Percentiles rank a stretch among this genome's conserved stretches.
These are phyloP conservation scores for Peribatodes rhomboidaria DNA, from an alignment of 2,888 invertebrate species.

Conservation along the genomic window DNA sequence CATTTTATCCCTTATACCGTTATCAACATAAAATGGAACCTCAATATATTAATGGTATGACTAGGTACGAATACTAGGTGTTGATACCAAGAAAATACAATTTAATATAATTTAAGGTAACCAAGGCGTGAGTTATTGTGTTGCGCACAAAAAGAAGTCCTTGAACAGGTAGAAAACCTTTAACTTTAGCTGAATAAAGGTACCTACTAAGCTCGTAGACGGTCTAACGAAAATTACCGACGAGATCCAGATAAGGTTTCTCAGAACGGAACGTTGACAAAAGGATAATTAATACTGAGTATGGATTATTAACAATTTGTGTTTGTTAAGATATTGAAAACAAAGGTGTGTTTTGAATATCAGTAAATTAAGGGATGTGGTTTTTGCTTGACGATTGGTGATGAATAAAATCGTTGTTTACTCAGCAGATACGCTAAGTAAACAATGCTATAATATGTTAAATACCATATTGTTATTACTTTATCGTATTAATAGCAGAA, in stretches of 20 bases:
- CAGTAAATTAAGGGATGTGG: too few relatives aligned
- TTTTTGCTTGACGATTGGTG: too few relatives aligned
- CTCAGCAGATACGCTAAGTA: too few relatives aligned
- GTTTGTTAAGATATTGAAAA: too few relatives aligned
- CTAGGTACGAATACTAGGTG: neutral
- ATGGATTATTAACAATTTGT: too few relatives aligned
- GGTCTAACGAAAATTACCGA: slow-evolving; percentile 31
- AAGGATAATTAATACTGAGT: slow-evolving; percentile 3
- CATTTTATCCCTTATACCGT: neutral
- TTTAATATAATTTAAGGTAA: slow-evolving; percentile 18
- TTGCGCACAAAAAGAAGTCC: slow-evolving; percentile 38
- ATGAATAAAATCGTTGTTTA: too few relatives aligned
- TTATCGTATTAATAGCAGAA: too few relatives aligned
- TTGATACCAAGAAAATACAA: slow-evolving; percentile 19
- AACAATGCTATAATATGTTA: too few relatives aligned
- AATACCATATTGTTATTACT: too few relatives aligned
- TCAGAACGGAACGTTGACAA: slow-evolving; percentile 17
- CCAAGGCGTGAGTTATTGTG: slow-evolving; percentile 29
- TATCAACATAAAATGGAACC: neutral
- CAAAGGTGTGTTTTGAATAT: too few relatives aligned
- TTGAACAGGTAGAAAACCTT: slow-evolving; percentile 38
- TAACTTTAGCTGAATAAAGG: slow-evolving; percentile 28
- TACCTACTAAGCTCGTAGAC: slow-evolving; percentile 21
- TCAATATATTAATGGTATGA: neutral
- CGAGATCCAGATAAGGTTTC: slow-evolving; percentile 38